phyloP scores from a whole-genome alignment of 2,888 invertebrate genomes.

The Thereva unica region DNA sequence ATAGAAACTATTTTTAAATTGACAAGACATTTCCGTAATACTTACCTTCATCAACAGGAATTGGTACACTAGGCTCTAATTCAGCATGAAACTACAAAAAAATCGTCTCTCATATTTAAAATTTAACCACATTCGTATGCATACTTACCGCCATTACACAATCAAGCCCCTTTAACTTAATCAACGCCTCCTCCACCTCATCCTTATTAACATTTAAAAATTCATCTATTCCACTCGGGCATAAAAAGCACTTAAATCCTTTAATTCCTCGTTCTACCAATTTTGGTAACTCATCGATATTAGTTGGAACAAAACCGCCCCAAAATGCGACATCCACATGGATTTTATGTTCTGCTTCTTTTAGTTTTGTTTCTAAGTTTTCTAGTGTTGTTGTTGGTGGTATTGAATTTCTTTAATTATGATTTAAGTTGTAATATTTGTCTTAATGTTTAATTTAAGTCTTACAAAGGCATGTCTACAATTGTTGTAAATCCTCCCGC shows the following conservation, averaged over 20 bases:
- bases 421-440: not conserved
- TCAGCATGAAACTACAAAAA: constrained; percentile 69
- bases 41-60: constrained; percentile 29
- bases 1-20: not conserved
- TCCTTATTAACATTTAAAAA: constrained; percentile 64
- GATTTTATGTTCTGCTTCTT: constrained; percentile 60
- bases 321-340: constrained; percentile 71
- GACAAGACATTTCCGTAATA: not conserved
- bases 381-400: constrained; percentile 68
- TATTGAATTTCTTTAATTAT: constrained; percentile 62
- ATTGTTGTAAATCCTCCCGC: constrained; percentile 69
- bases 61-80: constrained; percentile 58
- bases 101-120: not conserved
- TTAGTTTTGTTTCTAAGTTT: constrained; percentile 64
- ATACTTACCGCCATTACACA: constrained; percentile 65
- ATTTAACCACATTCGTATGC: not conserved
- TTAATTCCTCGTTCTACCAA: constrained; percentile 67
- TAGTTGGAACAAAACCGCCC: constrained; percentile 71
- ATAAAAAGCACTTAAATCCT: constrained; percentile 72
- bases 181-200: constrained; percentile 63
- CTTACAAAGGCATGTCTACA: constrained; percentile 68
- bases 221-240: constrained; percentile 69
- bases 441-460: not conserved
- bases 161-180: constrained; percentile 62
- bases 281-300: constrained; percentile 62